Base-by-base conservation (phyloP, 1,140 invertebrate genomes). In the Phthorimaea operculella region DNA sequence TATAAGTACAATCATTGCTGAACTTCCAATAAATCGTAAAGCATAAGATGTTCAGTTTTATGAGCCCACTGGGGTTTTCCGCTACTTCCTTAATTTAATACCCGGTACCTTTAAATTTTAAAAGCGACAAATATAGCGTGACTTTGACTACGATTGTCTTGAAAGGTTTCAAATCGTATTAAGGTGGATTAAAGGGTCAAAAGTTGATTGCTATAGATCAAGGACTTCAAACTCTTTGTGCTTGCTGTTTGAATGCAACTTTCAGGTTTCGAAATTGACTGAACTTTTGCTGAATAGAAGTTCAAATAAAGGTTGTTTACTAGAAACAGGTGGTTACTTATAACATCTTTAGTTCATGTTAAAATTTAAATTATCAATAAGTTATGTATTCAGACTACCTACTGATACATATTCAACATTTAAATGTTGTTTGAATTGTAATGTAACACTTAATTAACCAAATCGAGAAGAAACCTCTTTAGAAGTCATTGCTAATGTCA, bases 401-500 rank as follows among this genome's bases (percentile, higher is more conserved):
- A 28, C 6, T 28, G 2, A 28, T 28, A 28, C 21, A 4, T 4
- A 39, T 39, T 10, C 10, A 39, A 39, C 3, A 9, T 39, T 28
- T 4, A 28, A 2, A 16, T 15, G 15, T 17, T 9, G n/a, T 47
- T 47, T 47, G 4, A 47, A 47, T 47, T 9, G 16, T 47, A 47
- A 47, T 9, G 16, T 47, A 47, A 47, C 44, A 47, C 44, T 47
- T 47, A 16, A 47, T 47, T 47, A 47, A 16, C 14, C 44, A 15
- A 17, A 15, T 47, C 4, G 4, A 39, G 4, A 16, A 16, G 4
- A 14, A 17, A 47, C 4, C 44, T 47, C 16, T 15, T 47, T 11
- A 47, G 15, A 4, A 16, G n/a, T 47, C 44, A 16, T 47, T 47
- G 50, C 54, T 63, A 63, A 63, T 67, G 52, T 66, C 57, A 54